Evolutionary conservation across 2,797 vertebrate genomes (phyloP), one percentile per base, ranked within the genome.

Genomic region (Sandelia bainsii): DNA sequence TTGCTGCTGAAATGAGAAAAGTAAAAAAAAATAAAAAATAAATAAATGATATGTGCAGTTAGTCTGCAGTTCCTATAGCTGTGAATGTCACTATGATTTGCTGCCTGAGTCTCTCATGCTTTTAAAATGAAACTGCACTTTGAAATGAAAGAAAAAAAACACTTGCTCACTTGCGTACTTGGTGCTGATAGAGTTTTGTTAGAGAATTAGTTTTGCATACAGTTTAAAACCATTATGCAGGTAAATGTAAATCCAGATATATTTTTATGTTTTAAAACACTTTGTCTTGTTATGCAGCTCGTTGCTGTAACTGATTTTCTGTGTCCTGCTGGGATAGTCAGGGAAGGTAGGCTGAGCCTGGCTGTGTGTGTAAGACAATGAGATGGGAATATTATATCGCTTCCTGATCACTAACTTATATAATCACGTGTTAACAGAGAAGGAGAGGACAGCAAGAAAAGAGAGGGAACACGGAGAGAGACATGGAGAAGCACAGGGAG

Each of bases 351-450:
- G 10, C 0, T 40, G 34, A 22, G 62, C 58, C 48, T 40, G 42
- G 0, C 29, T 39, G 57, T 20, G 19, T 27, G 65, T 51, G 77
- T 44, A 37, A 73, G 72, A 77, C 74, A 86, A 80, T 71, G 34
- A 85, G 80, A 79, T 61, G 14, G 52, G 77, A 66, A 68, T 77
- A 79, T 86, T 50, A 64, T 83, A 88, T 86, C 82, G 58, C 72
- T 86, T 90, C 75, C 87, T 86, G 88, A 92, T 92, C 69, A 79
- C 84, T 88, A 90, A 91, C 88, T 90, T 79, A 85, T 84, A 80
- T 90, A 89, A 91, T 91, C 85, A 91, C 82, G 89, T 90, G 92
- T 91, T 91, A 90, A 92, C 82, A 89, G 88, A 85, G 76, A 76
- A 72, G 62, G 77, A 86, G 78, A 45, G 39, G 40, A 29, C 39